Base-by-base conservation (phyloP, 2,113 vertebrate genomes). In the Ceyx melanurus region DNA sequence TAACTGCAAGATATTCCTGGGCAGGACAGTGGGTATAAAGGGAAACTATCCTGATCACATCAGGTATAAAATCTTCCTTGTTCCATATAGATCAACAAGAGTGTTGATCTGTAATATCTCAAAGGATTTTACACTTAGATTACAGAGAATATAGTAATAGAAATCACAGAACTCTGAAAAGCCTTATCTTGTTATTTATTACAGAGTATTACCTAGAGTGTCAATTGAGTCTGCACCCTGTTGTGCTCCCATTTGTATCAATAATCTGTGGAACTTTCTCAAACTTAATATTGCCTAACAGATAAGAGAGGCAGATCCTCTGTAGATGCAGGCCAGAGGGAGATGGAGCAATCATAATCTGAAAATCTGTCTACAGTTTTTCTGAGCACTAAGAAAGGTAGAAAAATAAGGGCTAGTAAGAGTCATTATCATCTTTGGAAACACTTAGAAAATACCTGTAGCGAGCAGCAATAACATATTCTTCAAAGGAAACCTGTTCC, bases 201-300 rank as follows among this genome's bases (percentile, higher is more conserved):
- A 46, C 37, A 35, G 31, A 71, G 12, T 8, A 50, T 11, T 60
- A 60, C 3, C 6, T 72, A 37, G 15, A 29, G 18, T 11, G 45
- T 40, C 48, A 72, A 20, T 2, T 37, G 51, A 79, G 17, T 42
- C 25, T 89, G 43, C n/a, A 61, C 5, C 5, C 31, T 25, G 46
- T 22, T 0, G 0, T 87, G 13, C 13, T 81, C 11, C 4, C 14
- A 66, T 10, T 5, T 50, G 15, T 33, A 79, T 9, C 28, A 79
- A 70, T 53, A 64, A 72, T 17, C 15, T 65, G 9, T 72, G 29
- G n/a, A 72, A 79, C 35, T 73, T 72, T 29, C 29, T 82, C 0
- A 1, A 16, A 45, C 10, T 64, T 56, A 13, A 12, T 74, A 13
- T 18, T 71, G 26, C 40, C 15, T 31, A 62, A 42, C 8, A 62